Evolutionary conservation across 92 coral and sea anemone genomes (phyloP).

Genomic region (Palythoa grandis): DNA sequence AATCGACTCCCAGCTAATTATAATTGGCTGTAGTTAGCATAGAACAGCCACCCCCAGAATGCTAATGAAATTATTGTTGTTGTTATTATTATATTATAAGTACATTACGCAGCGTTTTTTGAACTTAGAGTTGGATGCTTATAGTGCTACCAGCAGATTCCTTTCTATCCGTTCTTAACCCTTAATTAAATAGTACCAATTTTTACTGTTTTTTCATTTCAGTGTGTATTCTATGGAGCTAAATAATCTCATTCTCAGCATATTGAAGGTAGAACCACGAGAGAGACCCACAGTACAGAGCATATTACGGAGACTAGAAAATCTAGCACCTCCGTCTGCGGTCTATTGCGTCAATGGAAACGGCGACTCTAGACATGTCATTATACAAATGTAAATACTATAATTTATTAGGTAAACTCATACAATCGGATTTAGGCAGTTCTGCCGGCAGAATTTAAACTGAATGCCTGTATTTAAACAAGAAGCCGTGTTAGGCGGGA

Average conservation of each 20-base stretch:
- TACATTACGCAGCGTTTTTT: no score
- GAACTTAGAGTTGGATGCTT: no score
- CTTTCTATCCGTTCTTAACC: not conserved
- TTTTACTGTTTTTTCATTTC: constrained; percentile 3
- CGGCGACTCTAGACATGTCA: constrained; percentile 46
- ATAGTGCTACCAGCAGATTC: no score
- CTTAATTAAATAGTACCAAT: not conserved
- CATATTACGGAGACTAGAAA: constrained; percentile 74
- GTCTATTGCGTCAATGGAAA: constrained; percentile 51
- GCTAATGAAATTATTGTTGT: no score
- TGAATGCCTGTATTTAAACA: not conserved
- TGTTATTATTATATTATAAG: no score
- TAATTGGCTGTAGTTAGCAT: no score
- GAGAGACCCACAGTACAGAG: constrained; percentile 79
- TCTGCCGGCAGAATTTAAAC: constrained; percentile 18
- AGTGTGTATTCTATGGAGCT: constrained; percentile 93
- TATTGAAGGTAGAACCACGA: constrained; percentile 91
- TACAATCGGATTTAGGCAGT: not conserved
- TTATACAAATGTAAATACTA: constrained; percentile 58
- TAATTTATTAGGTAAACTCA: not conserved
- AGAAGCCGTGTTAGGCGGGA: not conserved
- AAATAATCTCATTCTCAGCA: constrained; percentile 80
- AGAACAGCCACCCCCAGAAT: no score
- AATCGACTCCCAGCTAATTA: no score
- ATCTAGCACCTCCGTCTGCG: constrained; percentile 81